Base-by-base conservation (phyloP, 2,113 vertebrate genomes). In the Hemicordylus capensis region DNA sequence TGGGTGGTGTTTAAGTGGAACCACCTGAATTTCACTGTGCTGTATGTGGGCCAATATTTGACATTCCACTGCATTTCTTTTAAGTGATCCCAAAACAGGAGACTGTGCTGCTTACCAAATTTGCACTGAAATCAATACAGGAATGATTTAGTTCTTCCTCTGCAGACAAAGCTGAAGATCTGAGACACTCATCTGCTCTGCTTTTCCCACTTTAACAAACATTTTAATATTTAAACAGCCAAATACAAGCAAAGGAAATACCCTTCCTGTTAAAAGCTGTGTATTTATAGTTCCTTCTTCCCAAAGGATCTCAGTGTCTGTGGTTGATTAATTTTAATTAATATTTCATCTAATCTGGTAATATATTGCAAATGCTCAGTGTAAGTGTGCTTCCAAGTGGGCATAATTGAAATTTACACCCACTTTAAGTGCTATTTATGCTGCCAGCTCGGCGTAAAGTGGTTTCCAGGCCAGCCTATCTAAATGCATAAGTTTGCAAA, bases 251-350 rank as follows among this genome's bases (percentile, higher is more conserved):
- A 87, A 77, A 82, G 63, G 54, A 82, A 87, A 58, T 85, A 56
- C 44, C 80, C 80, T 31, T 51, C 64, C 73, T 48, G 31, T 70
- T 76, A 87, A 87, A 69, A 76, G 42, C 84, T 51, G 66, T 31
- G 84, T 73, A 85, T 85, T 82, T 81, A 77, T 70, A 59, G 63
- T 70, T 70, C 72, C 58, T 78, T 42, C 66, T 83, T 83, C 80
- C 80, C 80, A 83, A 69, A 70, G 80, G 80, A 70, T 83, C 42
- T 59, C 74, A 72, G 26, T 63, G 76, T 80, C 84, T 85, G 31
- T 77, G 80, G 80, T 72, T 85, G 84, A 85, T 85, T 85, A 85
- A 85, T 85, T 80, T 80, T 85, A 83, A 87, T 83, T 83, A 87
- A 72, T 83, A 87, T 83, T 87, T 87, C 80, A 87, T 87, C 73